phyloP scores from a whole-genome alignment of 2,113 vertebrate genomes.

The Mesitornis unicolor region DNA sequence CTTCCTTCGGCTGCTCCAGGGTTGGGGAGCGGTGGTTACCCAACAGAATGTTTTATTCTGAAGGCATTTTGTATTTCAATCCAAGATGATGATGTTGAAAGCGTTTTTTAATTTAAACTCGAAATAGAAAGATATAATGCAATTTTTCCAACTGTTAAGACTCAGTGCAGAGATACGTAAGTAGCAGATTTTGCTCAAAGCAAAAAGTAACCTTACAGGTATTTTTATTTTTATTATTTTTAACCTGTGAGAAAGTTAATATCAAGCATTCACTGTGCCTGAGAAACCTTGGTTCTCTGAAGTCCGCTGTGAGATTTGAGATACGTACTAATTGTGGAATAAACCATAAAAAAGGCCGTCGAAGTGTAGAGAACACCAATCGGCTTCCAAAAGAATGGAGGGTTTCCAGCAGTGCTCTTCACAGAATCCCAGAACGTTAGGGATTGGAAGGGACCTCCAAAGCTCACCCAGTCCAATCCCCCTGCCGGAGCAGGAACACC shows the following conservation, averaged over 20 bases:
- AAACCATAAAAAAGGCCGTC: neutral
- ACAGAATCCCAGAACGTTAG: no score
- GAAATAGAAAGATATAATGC: neutral
- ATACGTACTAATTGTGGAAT: constrained; percentile 11
- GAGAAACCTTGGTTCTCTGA: neutral
- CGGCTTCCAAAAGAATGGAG: neutral
- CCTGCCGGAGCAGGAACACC: no score
- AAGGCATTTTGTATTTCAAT: neutral
- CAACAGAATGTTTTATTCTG: neutral
- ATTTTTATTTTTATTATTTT: neutral
- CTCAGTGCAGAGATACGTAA: neutral
- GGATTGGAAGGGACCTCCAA: no score
- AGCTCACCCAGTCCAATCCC: no score
- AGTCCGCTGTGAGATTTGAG: neutral
- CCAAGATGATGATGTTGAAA: neutral
- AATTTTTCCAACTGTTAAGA: neutral
- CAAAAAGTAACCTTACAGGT: neutral
- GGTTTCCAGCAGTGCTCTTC: neutral
- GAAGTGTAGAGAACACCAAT: neutral
- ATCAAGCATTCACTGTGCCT: neutral
- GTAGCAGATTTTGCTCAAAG: neutral
- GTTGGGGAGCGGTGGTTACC: neutral
- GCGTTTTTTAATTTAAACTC: neutral
- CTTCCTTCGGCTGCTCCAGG: neutral
- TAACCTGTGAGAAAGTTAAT: neutral